These are phyloP conservation scores for Nephrotoma appendiculata DNA, from an alignment of 2,888 invertebrate genomes.

Conservation along the genomic window DNA sequence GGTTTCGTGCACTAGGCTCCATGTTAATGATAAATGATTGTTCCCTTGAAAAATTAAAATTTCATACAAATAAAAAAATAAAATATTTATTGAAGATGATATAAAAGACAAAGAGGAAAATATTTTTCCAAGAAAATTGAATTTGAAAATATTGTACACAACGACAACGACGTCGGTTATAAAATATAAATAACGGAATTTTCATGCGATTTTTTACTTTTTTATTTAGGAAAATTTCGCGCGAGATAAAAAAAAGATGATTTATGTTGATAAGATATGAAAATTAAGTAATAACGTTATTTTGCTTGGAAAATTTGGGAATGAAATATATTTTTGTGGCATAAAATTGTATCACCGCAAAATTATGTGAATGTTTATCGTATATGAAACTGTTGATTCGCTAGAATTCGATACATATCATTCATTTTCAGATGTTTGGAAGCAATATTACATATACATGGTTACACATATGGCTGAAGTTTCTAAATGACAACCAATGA, in stretches of 20 bases:
- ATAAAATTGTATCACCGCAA: not conserved
- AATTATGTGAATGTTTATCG: not conserved
- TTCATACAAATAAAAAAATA: not conserved
- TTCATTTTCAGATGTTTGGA: no score
- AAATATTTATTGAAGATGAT: not conserved
- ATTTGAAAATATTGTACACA: not conserved
- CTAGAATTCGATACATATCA: not conserved
- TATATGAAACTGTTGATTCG: not conserved
- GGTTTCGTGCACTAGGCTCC: not conserved
- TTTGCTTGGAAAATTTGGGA: not conserved
- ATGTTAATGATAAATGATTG: not conserved
- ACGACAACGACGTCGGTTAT: not conserved
- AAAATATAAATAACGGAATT: not conserved
- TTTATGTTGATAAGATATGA: not conserved
- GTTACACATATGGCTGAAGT: no score
- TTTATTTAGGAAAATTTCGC: not conserved
- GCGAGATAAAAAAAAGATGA: not conserved
- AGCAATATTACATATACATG: no score
- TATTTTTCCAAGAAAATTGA: not conserved
- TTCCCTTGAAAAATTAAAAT: not conserved
- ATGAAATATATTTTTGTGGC: not conserved
- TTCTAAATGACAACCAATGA: no score
- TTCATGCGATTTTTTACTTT: not conserved
- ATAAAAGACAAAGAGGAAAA: not conserved
- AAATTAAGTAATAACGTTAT: not conserved